Conservation (phyloP, 2,888 invertebrate species). For the Drosophila incognita region DNA sequence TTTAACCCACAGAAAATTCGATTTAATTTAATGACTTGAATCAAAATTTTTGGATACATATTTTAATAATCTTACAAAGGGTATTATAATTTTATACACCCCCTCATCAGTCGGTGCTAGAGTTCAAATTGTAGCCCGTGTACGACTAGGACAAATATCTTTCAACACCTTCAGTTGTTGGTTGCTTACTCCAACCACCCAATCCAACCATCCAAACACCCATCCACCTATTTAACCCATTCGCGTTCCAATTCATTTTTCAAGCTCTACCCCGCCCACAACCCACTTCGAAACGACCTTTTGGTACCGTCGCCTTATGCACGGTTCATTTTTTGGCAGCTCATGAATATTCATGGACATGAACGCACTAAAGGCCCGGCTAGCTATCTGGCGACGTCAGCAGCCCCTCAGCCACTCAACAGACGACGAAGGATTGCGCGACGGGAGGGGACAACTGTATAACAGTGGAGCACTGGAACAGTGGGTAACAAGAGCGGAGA, state of each 20-base stretch:
- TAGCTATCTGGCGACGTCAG: slow-evolving; percentile 47
- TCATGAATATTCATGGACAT: slow-evolving; percentile 85
- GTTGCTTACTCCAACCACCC: background rate
- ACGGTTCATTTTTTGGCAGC: slow-evolving; percentile 72
- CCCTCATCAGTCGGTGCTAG: background rate
- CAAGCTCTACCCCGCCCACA: slow-evolving; percentile 27
- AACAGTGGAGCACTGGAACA: slow-evolving; percentile 8
- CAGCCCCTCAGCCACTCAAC: slow-evolving; percentile 32
- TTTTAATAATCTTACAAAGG: background rate
- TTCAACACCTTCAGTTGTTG: slow-evolving; percentile 45
- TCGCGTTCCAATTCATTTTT: slow-evolving; percentile 74
- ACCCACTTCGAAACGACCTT: slow-evolving; percentile 8
- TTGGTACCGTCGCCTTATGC: slow-evolving; percentile 49
- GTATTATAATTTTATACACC: background rate
- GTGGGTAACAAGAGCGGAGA: background rate
- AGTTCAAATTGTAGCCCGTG: background rate
- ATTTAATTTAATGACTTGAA: background rate
- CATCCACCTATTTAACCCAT: slow-evolving; percentile 35
- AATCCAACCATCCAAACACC: background rate
- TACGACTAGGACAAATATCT: slow-evolving; percentile 3
- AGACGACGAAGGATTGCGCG: background rate
- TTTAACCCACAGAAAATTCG: background rate
- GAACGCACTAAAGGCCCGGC: slow-evolving; percentile 73
- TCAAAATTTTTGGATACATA: background rate
- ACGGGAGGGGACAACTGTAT: background rate